A percentile compares a stretch with the other conserved stretches of the same genome.
These are phyloP conservation scores for Diplodus puntazzo DNA, from an alignment of 2,797 vertebrate species.

Conservation along the genomic window DNA sequence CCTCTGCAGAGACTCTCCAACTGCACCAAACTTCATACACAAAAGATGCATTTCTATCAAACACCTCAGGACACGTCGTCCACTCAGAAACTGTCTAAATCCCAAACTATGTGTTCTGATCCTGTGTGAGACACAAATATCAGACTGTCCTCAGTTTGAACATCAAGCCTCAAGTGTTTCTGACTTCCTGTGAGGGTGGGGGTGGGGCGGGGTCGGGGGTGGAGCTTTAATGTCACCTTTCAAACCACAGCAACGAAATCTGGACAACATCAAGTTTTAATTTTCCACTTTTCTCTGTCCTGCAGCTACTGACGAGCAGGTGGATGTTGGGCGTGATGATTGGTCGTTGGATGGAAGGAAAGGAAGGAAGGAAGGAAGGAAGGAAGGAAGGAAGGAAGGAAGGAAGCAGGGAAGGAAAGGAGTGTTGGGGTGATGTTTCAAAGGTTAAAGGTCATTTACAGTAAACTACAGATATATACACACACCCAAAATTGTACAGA, in stretches of 20 bases:
- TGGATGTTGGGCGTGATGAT: slow-evolving; percentile 35
- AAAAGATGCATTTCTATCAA: background rate
- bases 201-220: no score
- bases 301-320: slow-evolving; percentile 39
- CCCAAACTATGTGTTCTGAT: background rate
- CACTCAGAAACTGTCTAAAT: background rate
- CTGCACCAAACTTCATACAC: background rate
- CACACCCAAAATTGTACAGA: slow-evolving; percentile 82
- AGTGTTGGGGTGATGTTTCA: slow-evolving; percentile 31
- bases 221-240: background rate
- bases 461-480: slow-evolving; percentile 85
- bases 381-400: background rate
- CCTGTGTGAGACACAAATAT: background rate
- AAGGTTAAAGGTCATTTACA: slow-evolving; percentile 79
- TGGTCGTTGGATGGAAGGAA: slow-evolving; percentile 33
- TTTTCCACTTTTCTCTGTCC: slow-evolving; percentile 5
- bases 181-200: background rate
- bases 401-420: background rate
- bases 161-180: background rate
- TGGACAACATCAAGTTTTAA: slow-evolving; percentile 1
- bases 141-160: background rate
- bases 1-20: background rate
- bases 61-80: background rate
- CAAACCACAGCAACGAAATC: background rate
- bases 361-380: background rate